These are phyloP conservation scores for Sericinus montela DNA, from an alignment of 2,888 invertebrate genomes.

Conservation along the genomic window DNA sequence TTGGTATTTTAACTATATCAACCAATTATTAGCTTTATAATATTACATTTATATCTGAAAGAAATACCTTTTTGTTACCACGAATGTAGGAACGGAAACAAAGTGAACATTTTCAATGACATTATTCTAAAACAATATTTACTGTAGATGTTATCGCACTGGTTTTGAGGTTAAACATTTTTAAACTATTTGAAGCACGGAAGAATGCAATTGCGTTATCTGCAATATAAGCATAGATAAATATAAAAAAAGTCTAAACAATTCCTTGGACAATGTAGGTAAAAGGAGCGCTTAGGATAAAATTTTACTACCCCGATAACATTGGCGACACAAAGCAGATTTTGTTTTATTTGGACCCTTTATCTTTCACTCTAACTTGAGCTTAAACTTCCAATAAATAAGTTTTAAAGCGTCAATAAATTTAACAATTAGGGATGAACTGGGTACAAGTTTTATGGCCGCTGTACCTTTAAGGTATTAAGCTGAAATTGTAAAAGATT, in stretches of 20 bases:
- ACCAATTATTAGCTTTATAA: too few species aligned
- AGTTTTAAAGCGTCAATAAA: slow-evolving; percentile 49
- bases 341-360: slow-evolving; percentile 22
- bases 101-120: background rate
- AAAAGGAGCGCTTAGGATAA: slow-evolving; percentile 6
- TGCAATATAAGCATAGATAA: slow-evolving; percentile 8
- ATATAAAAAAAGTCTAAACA: background rate
- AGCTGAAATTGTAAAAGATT: slow-evolving; percentile 10
- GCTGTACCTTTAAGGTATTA: slow-evolving; percentile 22
- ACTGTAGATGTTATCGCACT: background rate
- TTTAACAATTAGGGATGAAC: slow-evolving; percentile 48
- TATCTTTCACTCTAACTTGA: slow-evolving; percentile 29
- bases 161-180: background rate
- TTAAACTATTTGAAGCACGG: slow-evolving; percentile 1
- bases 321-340: slow-evolving; percentile 13
- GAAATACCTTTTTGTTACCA: too few species aligned
- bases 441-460: slow-evolving; percentile 40
- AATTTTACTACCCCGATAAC: slow-evolving; percentile 22
- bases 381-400: slow-evolving; percentile 35
- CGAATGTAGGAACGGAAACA: background rate
- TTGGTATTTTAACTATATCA: too few species aligned
- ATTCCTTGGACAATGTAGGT: slow-evolving; percentile 7
- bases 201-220: slow-evolving; percentile 11
- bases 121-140: background rate
- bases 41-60: too few species aligned